These are phyloP conservation scores for Anhinga rufa DNA, from an alignment of 2,113 vertebrate species.

Conservation along the genomic window DNA sequence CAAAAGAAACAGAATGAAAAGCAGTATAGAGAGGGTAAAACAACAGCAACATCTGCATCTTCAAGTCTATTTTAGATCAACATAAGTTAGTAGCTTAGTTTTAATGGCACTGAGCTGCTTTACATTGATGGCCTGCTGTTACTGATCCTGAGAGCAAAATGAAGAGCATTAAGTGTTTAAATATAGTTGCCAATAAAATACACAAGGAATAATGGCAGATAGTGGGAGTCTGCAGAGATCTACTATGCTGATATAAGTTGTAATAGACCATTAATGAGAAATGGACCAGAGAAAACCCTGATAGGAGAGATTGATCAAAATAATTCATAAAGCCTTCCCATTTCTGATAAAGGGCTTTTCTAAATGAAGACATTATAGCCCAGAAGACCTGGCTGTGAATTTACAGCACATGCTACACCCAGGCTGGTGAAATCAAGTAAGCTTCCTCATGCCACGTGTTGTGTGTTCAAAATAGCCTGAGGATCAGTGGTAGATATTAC, in stretches of 20 bases:
- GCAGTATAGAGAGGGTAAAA: not conserved
- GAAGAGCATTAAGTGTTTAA: slow-evolving; percentile 48
- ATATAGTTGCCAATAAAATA: slow-evolving; percentile 47
- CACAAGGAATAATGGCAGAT: not conserved
- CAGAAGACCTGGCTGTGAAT: not conserved
- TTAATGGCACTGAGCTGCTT: slow-evolving; percentile 38
- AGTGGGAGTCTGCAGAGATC: not conserved
- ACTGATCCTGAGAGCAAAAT: slow-evolving; percentile 28
- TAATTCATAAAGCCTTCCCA: not conserved
- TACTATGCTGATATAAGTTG: not conserved
- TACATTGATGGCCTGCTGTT: slow-evolving; percentile 25
- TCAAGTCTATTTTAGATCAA: not conserved
- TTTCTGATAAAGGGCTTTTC: not conserved
- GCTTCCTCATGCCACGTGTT: not conserved
- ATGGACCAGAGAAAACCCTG: not conserved
- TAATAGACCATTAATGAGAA: slow-evolving; percentile 2
- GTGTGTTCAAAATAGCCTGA: not conserved
- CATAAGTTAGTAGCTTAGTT: slow-evolving; percentile 29
- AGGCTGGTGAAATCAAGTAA: not conserved
- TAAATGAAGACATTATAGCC: not conserved
- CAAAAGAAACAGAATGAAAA: not conserved
- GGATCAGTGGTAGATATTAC: not conserved
- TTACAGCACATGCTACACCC: not conserved
- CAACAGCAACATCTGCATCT: not conserved
- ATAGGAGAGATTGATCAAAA: slow-evolving; percentile 11